These are phyloP conservation scores for Caracal caracal DNA, from an alignment of 2,113 vertebrate species.

Conservation along the genomic window DNA sequence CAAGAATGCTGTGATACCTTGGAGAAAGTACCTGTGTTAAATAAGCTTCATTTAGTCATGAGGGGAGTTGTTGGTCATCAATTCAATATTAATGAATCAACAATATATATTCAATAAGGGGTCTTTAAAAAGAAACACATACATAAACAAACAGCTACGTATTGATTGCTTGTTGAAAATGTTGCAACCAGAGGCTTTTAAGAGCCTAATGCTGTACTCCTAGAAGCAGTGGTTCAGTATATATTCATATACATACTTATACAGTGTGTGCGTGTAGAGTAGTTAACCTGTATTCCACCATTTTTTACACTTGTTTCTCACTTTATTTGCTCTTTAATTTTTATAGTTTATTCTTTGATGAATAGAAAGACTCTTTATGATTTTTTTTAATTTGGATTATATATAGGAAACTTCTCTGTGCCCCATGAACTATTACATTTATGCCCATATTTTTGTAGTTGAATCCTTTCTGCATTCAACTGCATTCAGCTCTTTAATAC, in stretches of 20 bases:
- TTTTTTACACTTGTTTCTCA: not conserved
- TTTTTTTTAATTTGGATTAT: not conserved
- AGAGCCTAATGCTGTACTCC: not conserved
- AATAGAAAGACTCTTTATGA: not conserved
- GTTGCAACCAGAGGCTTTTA: not conserved
- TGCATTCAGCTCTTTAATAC: constrained; percentile 20
- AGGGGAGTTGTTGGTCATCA: not conserved
- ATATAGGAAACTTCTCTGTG: not conserved
- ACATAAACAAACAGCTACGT: not conserved
- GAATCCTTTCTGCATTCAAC: constrained; percentile 49
- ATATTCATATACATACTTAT: not conserved
- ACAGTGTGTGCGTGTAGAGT: not conserved
- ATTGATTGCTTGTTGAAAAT: not conserved
- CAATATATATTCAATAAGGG: not conserved
- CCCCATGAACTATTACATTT: not conserved
- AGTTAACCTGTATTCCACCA: not conserved
- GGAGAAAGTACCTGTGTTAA: not conserved
- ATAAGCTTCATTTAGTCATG: not conserved
- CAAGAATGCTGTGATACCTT: not conserved
- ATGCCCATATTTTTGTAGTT: not conserved
- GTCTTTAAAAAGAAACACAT: not conserved
- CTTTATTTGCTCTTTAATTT: not conserved
- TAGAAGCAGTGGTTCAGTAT: not conserved
- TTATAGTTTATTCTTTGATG: not conserved
- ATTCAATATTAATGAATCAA: not conserved